Evolutionary conservation across 1,140 invertebrate species (phyloP).

Genomic region (Thaumatotibia leucotreta): DNA sequence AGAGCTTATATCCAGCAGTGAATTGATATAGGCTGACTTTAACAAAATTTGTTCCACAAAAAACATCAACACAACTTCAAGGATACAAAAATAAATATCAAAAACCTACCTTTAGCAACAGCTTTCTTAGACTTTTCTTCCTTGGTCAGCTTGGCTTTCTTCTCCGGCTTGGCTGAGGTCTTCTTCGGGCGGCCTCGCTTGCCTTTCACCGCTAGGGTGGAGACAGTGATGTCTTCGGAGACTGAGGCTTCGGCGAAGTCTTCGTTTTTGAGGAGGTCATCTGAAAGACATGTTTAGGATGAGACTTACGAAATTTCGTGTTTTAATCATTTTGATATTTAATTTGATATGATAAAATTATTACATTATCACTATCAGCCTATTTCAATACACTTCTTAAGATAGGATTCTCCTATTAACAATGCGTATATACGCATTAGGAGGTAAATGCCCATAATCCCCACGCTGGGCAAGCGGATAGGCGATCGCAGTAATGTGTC

Average conservation of each 20-base stretch:
- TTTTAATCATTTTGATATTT: too few species aligned
- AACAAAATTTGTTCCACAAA: background rate
- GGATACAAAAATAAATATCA: background rate
- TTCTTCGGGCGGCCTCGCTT: slow-evolving; percentile 46
- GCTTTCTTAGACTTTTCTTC: slow-evolving; percentile 40
- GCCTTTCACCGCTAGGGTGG: slow-evolving; percentile 30
- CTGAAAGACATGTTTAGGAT: slow-evolving; percentile 24
- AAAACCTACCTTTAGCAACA: slow-evolving; percentile 49
- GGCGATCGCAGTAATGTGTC: too few species aligned
- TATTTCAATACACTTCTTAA: too few species aligned
- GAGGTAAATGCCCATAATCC: too few species aligned
- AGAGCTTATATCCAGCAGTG: too few species aligned
- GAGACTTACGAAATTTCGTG: too few species aligned
- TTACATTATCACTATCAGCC: too few species aligned
- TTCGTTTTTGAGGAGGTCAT: slow-evolving; percentile 20
- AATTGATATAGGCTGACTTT: too few species aligned
- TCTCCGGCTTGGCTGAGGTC: slow-evolving; percentile 32
- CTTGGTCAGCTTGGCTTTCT: slow-evolving; percentile 33
- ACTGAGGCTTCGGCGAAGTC: slow-evolving; percentile 22
- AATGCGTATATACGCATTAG: too few species aligned
- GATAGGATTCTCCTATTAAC: too few species aligned
- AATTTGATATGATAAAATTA: too few species aligned
- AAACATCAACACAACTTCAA: background rate
- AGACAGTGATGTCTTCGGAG: slow-evolving; percentile 34
- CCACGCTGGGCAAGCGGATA: too few species aligned